These are phyloP conservation scores for Hoplias malabaricus DNA, from an alignment of 2,113 vertebrate species.

Conservation along the genomic window DNA sequence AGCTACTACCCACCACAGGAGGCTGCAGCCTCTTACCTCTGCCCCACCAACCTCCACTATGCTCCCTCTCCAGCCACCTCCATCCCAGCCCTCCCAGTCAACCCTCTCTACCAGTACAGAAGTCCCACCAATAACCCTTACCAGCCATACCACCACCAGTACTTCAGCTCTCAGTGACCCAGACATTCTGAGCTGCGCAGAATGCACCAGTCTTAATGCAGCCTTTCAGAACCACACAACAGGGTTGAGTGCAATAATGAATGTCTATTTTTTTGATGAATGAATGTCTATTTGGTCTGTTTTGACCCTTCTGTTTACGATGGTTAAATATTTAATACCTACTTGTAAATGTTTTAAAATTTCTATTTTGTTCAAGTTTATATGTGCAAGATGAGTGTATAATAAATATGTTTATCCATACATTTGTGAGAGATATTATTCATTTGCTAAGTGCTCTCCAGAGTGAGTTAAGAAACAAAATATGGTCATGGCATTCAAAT, in stretches of 20 bases:
- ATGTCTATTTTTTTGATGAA: conserved; percentile 45
- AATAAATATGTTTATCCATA: conserved; percentile 45
- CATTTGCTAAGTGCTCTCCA: neutral
- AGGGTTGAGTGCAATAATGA: conserved; percentile 67
- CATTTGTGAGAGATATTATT: neutral
- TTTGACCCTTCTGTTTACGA: conserved; percentile 40
- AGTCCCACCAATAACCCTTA: conserved; percentile 57
- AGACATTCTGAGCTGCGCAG: neutral
- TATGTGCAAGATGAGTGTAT: conserved; percentile 46
- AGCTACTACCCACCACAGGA: conserved; percentile 61
- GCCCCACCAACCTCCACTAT: conserved; percentile 63
- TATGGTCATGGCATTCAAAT: too few relatives aligned
- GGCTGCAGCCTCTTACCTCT: conserved; percentile 51
- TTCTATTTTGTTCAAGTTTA: conserved; percentile 45
- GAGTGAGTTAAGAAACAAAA: neutral
- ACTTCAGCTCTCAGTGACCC: conserved; percentile 49
- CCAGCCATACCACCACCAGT: conserved; percentile 63
- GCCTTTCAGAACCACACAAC: conserved; percentile 11
- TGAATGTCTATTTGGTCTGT: conserved; percentile 38
- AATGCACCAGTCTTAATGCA: neutral
- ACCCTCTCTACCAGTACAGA: conserved; percentile 67
- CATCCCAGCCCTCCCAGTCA: conserved; percentile 57
- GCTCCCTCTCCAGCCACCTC: conserved; percentile 18
- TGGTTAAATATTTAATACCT: conserved; percentile 64
- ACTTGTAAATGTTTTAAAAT: conserved; percentile 47